Evolutionary conservation across 2,888 invertebrate genomes (phyloP).

Genomic region (Nemotelus nigrinus): DNA sequence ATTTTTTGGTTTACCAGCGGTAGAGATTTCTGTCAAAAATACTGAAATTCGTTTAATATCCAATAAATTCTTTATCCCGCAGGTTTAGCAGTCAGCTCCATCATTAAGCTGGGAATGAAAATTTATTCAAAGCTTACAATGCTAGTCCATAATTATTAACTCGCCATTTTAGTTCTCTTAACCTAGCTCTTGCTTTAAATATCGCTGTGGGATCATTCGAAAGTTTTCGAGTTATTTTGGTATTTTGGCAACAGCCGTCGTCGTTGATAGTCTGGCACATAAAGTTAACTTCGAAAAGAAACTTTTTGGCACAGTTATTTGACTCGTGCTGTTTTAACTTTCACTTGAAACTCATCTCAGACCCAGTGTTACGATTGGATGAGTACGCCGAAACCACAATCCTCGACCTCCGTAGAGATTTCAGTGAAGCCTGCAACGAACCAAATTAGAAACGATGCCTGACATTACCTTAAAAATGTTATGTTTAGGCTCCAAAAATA

Average conservation of each 20-base stretch:
- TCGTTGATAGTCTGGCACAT: not conserved
- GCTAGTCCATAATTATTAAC: too few species aligned
- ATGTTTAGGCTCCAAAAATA: slow-evolving; percentile 13
- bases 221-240: slow-evolving; percentile 40
- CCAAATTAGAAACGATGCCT: slow-evolving; percentile 8
- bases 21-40: too few species aligned
- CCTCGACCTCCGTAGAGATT: too few species aligned
- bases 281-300: slow-evolving; percentile 37
- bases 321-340: slow-evolving; percentile 23
- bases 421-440: not conserved
- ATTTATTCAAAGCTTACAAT: too few species aligned
- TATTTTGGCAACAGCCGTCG: not conserved
- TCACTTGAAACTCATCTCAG: not conserved
- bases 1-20: too few species aligned
- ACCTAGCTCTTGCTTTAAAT: not conserved
- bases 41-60: too few species aligned
- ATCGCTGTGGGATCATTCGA: slow-evolving; percentile 8
- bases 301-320: slow-evolving; percentile 33
- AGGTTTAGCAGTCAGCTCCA: too few species aligned
- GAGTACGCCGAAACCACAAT: too few species aligned
- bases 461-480: slow-evolving; percentile 12
- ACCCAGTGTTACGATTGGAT: not conserved
- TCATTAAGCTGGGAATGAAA: too few species aligned
- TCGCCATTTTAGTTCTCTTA: too few species aligned
- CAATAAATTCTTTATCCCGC: too few species aligned